Evolutionary conservation across 1,140 invertebrate genomes (phyloP), one percentile per base, ranked within the genome.

Genomic region (Saccostrea echinata): DNA sequence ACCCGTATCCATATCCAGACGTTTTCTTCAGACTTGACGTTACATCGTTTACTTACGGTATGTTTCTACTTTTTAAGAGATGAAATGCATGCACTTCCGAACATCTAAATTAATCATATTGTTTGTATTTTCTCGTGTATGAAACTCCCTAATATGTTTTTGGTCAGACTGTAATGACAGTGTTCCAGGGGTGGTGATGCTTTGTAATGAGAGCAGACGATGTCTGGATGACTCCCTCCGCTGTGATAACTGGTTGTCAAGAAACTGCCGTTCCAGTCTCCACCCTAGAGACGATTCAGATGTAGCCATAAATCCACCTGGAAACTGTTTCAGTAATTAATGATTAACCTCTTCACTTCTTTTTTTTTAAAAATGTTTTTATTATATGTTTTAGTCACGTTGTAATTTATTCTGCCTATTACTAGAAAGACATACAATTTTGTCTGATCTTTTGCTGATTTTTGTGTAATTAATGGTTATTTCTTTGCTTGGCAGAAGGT

Each of bases 221-320:
- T 91, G 91, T 61, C 30, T 91, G 3, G 88, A 91, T 55, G 82
- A 87, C 18, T 84, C 81, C 24, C 55, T 91, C 16, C 76, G 85
- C n/a, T 91, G 91, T 87, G 91, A 91, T 53, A 90, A 87, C 85
- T 90, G 84, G 86, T 90, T 89, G 18, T 91, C 91, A n/a, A 88
- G 87, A 33, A 91, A 91, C 55, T 91, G 91, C 57, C 84, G 85
- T 9, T 89, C 88, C 0, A 71, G 81, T 18, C 57, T 57, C 3
- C 89, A 84, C 76, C 91, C 89, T 30, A 57, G 85, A 30, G 91
- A 91, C 53, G 88, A 86, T 30, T 83, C 89, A 2, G 91, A 91
- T 64, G 71, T 86, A 9, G 86, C 84, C n/a, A 86, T 83, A 80
- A 82, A 88, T 27, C 82, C 80, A 13, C 91, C 91, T 11, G 86